These are phyloP conservation scores for Paracentrotus lividus DNA, from an alignment of 53 echinoderm and acorn worm species.

Conservation along the genomic window DNA sequence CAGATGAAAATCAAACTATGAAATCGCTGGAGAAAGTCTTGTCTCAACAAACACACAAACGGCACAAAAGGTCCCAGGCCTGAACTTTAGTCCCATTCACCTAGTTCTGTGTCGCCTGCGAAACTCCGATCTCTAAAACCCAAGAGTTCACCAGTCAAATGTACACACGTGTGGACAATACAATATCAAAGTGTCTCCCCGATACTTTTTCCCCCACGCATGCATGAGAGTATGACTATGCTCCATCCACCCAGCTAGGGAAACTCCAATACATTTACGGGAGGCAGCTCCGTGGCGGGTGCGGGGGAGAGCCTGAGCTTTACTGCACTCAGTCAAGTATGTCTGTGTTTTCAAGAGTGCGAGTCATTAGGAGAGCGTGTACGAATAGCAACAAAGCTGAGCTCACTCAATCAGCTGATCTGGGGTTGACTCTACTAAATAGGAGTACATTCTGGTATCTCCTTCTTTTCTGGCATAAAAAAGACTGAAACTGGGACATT, in stretches of 20 bases:
- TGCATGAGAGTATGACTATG: constrained; percentile 2
- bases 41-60: not conserved
- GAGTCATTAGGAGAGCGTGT: constrained; percentile 41
- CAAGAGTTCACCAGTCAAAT: constrained; percentile 53
- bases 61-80: not conserved
- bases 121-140: not conserved
- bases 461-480: not conserved
- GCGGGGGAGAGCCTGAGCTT: constrained; percentile 26
- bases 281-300: not conserved
- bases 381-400: not conserved
- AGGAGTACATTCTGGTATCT: not conserved
- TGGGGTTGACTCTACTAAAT: not conserved
- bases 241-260: constrained; percentile 24
- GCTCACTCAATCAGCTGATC: constrained; percentile 18
- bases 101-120: constrained; percentile 29
- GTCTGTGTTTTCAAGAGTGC: constrained; percentile 37
- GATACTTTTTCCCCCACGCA: constrained; percentile 33
- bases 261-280: not conserved
- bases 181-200: constrained; percentile 13
- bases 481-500: constrained; percentile 39
- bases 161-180: constrained; percentile 58
- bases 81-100: constrained; percentile 50
- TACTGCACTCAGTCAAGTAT: constrained; percentile 36
- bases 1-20: constrained; percentile 7
- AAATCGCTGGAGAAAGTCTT: not conserved